These are phyloP conservation scores for Globia sparganii DNA, from an alignment of 2,888 invertebrate genomes.

Conservation along the genomic window DNA sequence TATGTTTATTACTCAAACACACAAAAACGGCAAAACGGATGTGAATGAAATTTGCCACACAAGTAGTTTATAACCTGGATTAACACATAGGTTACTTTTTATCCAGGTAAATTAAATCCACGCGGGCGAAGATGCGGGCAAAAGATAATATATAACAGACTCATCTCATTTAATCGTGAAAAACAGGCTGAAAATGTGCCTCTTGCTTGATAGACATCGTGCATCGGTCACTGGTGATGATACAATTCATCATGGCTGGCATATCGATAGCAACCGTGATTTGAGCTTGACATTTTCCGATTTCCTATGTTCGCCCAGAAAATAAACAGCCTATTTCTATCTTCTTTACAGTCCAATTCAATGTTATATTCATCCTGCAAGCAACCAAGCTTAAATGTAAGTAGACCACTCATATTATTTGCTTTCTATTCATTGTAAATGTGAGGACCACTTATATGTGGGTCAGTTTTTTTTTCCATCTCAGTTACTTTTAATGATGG, in stretches of 20 bases:
- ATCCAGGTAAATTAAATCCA: no score
- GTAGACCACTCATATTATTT: slow-evolving; percentile 1
- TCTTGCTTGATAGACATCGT: neutral
- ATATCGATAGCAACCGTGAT: neutral
- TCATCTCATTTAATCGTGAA: neutral
- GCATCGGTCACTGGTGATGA: neutral
- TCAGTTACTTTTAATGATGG: neutral
- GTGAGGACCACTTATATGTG: neutral
- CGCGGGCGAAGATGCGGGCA: neutral
- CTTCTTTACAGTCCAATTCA: neutral
- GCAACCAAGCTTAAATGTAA: slow-evolving; percentile 5
- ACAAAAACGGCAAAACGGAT: neutral
- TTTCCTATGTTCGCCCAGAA: neutral
- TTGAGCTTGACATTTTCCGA: neutral
- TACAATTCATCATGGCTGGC: neutral
- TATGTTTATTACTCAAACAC: neutral
- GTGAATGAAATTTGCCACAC: neutral
- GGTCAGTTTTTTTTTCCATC: neutral
- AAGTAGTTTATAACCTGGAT: neutral
- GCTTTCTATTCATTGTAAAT: slow-evolving; percentile 21
- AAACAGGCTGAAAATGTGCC: neutral
- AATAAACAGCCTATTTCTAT: neutral
- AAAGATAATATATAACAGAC: neutral
- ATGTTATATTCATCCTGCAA: neutral
- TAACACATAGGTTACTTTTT: no score